These are phyloP conservation scores for Argyresthia albistria DNA, from an alignment of 2,888 invertebrate genomes.

Conservation along the genomic window DNA sequence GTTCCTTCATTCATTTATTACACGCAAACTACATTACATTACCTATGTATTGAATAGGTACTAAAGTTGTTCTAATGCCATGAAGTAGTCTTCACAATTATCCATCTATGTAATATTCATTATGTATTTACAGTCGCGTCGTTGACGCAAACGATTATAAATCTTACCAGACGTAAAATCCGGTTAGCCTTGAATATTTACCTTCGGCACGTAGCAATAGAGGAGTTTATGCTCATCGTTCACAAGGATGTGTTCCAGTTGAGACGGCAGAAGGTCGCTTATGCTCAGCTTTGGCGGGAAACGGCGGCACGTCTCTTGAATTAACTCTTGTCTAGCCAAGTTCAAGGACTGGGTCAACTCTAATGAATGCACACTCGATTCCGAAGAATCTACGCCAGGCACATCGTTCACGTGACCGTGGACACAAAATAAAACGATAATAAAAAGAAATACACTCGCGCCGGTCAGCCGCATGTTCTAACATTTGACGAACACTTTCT, in stretches of 20 bases:
- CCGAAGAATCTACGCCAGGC: slow-evolving; percentile 10
- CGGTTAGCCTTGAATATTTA: slow-evolving; percentile 57
- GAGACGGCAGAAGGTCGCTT: slow-evolving; percentile 63
- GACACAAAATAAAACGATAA: slow-evolving; percentile 29
- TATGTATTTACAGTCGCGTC: too few species aligned
- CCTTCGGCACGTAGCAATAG: slow-evolving; percentile 96
- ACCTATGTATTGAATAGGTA: too few species aligned
- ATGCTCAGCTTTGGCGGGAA: slow-evolving; percentile 49
- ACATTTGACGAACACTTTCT: slow-evolving; percentile 42
- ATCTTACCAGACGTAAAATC: slow-evolving; percentile 10
- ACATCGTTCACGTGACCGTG: slow-evolving; percentile 37
- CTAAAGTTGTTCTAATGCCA: too few species aligned
- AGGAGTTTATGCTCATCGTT: slow-evolving; percentile 87
- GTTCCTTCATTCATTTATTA: too few species aligned
- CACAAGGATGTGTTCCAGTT: slow-evolving; percentile 85
- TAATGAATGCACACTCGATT: slow-evolving; percentile 52
- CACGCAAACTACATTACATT: too few species aligned
- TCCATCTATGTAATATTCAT: too few species aligned
- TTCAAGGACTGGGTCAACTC: slow-evolving; percentile 76
- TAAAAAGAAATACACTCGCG: slow-evolving; percentile 29
- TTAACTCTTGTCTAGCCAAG: slow-evolving; percentile 73
- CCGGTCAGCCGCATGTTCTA: slow-evolving; percentile 36
- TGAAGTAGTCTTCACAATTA: too few species aligned
- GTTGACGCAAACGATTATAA: not conserved
- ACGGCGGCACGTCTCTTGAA: slow-evolving; percentile 74